Evolutionary conservation across 1,140 invertebrate genomes (phyloP), one percentile per base, ranked within the genome.

Genomic region (Drosophila mauritiana): DNA sequence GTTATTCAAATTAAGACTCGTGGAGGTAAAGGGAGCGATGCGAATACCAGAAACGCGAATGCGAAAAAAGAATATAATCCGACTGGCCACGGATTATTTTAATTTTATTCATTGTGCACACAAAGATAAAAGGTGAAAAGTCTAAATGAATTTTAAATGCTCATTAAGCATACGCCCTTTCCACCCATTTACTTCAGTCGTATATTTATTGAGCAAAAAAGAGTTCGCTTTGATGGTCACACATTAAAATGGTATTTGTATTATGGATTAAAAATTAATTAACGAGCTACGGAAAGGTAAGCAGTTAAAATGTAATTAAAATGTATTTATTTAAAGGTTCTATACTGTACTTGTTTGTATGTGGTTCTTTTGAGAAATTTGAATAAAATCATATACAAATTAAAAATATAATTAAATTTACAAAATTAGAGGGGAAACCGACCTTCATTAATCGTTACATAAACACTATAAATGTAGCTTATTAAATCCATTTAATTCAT

Each of bases 101-200:
- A 88, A 88, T 88, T 88, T 88, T 88, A 88, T 83, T 88, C 83
- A 88, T 88, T 88, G 83, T 89, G 83, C 84, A 88, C 81, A 69
- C 79, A 89, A 53, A 88, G 84, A 88, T 88, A 88, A 88, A 88
- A 88, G 84, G 84, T 88, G 76, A 86, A 89, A 83, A 83, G 78
- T 89, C 79, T 88, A 88, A 88, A 88, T 89, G 83, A 88, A 88
- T 88, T 80, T 73, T 78, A 83, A 88, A 88, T 77, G 79, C 67
- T 68, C 69, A 77, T 88, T 76, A 76, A 73, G 73, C 64, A 57
- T 70, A 57, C 65, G n/a, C 27, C 64, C 64, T 27, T 36, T 13
- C 1, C 4, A 36, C 17, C 37, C 43, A 27, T 70, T 48, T 45
- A 10, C 27, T 25, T 17, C 4, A 6, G 17, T 37, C 31, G 43